Evolutionary conservation across 2,888 invertebrate species (phyloP), one percentile per base, ranked within the genome.

Genomic region (Uropetala carovei): DNA sequence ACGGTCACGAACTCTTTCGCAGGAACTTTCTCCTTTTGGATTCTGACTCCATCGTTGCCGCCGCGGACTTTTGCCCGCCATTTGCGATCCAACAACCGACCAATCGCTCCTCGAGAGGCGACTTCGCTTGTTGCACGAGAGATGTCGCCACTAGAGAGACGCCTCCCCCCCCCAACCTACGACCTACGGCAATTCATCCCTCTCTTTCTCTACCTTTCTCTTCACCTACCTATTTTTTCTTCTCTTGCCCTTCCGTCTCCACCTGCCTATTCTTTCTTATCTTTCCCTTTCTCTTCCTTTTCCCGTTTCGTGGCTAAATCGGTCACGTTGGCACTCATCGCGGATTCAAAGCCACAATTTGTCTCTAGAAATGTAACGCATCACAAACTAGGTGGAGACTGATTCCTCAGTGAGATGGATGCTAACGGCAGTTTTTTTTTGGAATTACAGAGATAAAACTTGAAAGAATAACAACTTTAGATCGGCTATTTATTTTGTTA

Each of bases 11-110:
- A 27, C 68, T n/a, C 68, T 22, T n/a, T 64, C 64, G 64, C 0
- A 27, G 22, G 16, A 75, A 75, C 75, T 75, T 75, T 75, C 75
- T 75, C 75, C 27, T 75, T 75, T 75, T 27, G 75, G 75, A 75
- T 18, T 64, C 14, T n/a, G 14, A 64, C 22, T 75, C 27, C 75
- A 27, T 75, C 43, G 22, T 75, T 75, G 75, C 75, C 22, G 22
- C 75, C 75, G 22, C 22, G 75, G 75, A 75, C 22, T 13, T 27
- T 75, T 43, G 75, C 27, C 75, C 27, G 22, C 22, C 68, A 2
- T n/a, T 75, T 22, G n/a, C n/a, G n/a, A n/a, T n/a, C n/a, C n/a
- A n/a, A n/a, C n/a, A n/a, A n/a, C n/a, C 27, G 22, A 75, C 75
- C 27, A 43, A 27, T 75, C 75, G 22, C 75, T 22, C 27, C n/a